Base-by-base conservation (phyloP, 2,888 invertebrate species). In the Netelia fuscicornis region DNA sequence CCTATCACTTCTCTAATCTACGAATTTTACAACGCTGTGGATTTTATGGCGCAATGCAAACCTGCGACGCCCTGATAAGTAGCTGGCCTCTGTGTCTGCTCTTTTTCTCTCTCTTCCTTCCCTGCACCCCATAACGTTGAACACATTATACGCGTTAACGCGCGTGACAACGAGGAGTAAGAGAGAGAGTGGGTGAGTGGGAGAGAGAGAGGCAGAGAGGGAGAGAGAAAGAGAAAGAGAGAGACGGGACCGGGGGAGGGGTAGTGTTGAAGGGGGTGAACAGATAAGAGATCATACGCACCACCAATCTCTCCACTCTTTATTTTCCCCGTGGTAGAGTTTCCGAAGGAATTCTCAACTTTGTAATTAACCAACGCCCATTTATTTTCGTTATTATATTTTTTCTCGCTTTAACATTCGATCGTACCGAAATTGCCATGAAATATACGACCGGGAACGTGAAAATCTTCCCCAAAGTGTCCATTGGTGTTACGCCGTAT, bases 61-160 rank as follows among this genome's bases (percentile, higher is more conserved):
- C 92, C 92, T 88, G 89, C 89, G 84, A 83, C 87, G 88, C 87
- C 88, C 91, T 92, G 93, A 93, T 93, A 93, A 93, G 92, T 93
- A 93, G 92, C 93, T 93, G 92, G 10, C 17, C 67, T 17, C 25
- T 11, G 17, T 8, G 48, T 62, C 52, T 42, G 25, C n/a, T 62
- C 70, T 56, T 56, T 70, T 62, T 9, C n/a, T 54, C n/a, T 52
- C 37, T 52, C 20, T 44, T 30, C 60, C 60, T 37, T 23, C 71
- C 42, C 60, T 20, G 20, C 58, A 20, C 68, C 37, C 10, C 88
- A 84, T 89, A 87, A 91, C 91, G 91, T 92, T 92, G 91, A 92
- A 91, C 92, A 92, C 88, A 91, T 92, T 90, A 91, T 68, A 91
- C 90, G 89, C 83, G 89, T 86, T 86, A 58, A 58, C 58, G 20